A percentile compares a stretch with the other conserved stretches of the same genome.
Evolutionary conservation across 2,797 vertebrate species (phyloP).

Genomic region (Semotilus atromaculatus): DNA sequence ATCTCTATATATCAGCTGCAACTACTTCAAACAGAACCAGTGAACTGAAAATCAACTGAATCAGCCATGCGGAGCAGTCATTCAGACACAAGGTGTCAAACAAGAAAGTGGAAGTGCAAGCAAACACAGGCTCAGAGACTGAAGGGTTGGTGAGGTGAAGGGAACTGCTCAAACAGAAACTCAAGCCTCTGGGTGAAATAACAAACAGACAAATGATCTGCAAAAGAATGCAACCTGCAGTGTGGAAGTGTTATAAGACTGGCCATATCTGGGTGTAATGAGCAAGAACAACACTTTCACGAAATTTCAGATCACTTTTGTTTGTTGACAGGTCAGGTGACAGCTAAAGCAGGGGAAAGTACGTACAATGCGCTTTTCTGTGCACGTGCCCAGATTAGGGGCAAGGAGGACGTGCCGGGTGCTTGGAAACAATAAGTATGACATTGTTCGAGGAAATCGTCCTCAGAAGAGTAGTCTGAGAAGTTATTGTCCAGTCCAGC

Average conservation of each 20-base stretch:
- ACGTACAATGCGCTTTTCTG: conserved; percentile 37
- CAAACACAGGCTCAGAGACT: conserved; percentile 55
- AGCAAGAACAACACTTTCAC: not conserved
- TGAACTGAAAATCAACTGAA: conserved; percentile 11
- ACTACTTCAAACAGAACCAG: not conserved
- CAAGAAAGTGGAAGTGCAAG: conserved; percentile 69
- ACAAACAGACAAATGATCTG: conserved; percentile 29
- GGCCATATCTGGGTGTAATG: not conserved
- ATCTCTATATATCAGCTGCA: not conserved
- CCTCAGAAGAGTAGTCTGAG: conserved; percentile 1
- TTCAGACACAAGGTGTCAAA: conserved; percentile 59
- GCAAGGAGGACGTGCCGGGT: not conserved
- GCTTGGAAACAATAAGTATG: conserved; percentile 32
- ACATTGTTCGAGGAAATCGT: not conserved
- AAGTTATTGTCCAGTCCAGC: conserved; percentile 4
- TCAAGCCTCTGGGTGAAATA: conserved; percentile 24
- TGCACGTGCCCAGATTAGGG: conserved; percentile 3
- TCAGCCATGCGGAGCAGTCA: conserved; percentile 38
- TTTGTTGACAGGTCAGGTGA: conserved; percentile 63
- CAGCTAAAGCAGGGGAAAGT: conserved; percentile 38
- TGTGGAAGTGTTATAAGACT: not conserved
- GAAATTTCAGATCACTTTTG: not conserved
- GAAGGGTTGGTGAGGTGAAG: conserved; percentile 41
- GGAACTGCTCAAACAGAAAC: conserved; percentile 16
- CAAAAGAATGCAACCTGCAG: conserved; percentile 1